Evolutionary conservation across 1,140 invertebrate species (phyloP).

Genomic region (Cryptotermes secundus): DNA sequence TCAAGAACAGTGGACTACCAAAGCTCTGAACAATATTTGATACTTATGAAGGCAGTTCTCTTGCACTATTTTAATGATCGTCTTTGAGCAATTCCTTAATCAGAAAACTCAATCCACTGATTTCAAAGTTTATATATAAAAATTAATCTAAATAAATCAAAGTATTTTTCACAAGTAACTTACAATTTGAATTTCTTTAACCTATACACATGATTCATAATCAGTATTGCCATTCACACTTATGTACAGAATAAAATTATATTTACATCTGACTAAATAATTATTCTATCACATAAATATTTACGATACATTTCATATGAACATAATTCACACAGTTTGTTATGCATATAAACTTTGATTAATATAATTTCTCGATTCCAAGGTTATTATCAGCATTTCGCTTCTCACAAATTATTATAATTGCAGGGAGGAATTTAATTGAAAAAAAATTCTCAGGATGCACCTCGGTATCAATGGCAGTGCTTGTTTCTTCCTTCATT

Average conservation of each 20-base stretch:
- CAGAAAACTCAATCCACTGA: not conserved
- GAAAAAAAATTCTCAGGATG: not conserved
- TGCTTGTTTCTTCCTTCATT: not conserved
- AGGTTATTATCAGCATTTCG: not conserved
- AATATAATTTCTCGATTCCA: not conserved
- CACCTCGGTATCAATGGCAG: not conserved
- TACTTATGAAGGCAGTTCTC: not conserved
- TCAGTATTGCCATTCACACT: not conserved
- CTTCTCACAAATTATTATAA: not conserved
- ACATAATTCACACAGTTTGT: not conserved
- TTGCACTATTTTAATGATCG: not conserved
- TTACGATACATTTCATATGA: not conserved
- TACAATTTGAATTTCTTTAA: not conserved
- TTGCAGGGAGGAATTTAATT: not conserved
- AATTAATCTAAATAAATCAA: not conserved
- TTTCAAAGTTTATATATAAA: not conserved
- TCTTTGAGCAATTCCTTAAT: conserved; percentile 17
- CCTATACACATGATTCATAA: not conserved
- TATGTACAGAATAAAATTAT: conserved; percentile 13
- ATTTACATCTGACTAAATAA: not conserved
- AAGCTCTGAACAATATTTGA: not conserved
- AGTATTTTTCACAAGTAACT: not conserved
- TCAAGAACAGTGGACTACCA: not conserved
- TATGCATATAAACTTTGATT: not conserved
- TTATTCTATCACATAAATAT: not conserved